Percentiles rank a stretch among this genome's conserved stretches.
Conservation (phyloP, 2,888 invertebrate species). For the Eilema griseolum region DNA sequence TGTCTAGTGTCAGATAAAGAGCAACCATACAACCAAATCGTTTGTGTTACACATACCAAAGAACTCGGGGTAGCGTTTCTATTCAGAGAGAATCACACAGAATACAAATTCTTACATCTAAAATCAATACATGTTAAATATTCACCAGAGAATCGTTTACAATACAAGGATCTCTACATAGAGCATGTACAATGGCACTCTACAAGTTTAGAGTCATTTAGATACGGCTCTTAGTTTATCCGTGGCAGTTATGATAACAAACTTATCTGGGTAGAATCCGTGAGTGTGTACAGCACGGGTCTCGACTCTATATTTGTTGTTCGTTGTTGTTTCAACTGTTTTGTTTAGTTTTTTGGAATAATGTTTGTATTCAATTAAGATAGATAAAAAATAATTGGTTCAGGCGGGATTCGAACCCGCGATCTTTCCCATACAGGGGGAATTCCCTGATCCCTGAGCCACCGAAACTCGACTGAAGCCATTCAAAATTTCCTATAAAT, state of each 20-base stretch:
- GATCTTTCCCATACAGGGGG: no score
- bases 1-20: no score
- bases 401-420: no score
- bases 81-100: not conserved
- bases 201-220: slow-evolving; percentile 30
- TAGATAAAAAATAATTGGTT: no score
- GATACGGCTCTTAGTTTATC: slow-evolving; percentile 30
- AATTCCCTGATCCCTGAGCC: no score
- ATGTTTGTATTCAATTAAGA: no score
- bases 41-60: no score
- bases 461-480: no score
- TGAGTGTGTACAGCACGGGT: slow-evolving; percentile 4
- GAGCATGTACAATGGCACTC: slow-evolving; percentile 24
- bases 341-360: not conserved
- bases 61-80: no score
- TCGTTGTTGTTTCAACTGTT: not conserved
- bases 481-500: no score
- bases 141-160: not conserved
- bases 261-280: slow-evolving; percentile 11
- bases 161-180: slow-evolving; percentile 10
- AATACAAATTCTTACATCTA: not conserved
- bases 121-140: not conserved
- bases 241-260: slow-evolving; percentile 19
- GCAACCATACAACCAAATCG: no score
- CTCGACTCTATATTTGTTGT: slow-evolving; percentile 2